Percentiles rank a stretch among this genome's conserved stretches.
Evolutionary conservation across 1,140 invertebrate species (phyloP).

Genomic region (Acromyrmex heyeri): DNA sequence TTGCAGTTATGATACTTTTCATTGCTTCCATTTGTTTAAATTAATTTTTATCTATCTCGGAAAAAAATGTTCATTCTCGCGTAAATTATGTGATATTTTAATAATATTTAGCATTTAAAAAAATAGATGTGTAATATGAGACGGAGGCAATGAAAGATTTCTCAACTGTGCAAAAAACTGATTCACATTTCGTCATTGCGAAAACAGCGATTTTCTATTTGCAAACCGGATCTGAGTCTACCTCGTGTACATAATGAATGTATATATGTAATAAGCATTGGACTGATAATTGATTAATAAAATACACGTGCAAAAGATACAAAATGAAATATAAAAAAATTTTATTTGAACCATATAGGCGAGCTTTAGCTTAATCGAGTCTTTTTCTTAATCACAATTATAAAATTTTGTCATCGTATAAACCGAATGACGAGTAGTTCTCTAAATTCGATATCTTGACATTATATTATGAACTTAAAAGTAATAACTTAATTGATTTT

Average conservation of each 20-base stretch:
- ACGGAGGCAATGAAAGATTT: constrained; percentile 1
- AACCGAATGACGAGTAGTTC: constrained; percentile 41
- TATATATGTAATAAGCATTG: not conserved
- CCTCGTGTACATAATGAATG: constrained; percentile 3
- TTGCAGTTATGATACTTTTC: constrained; percentile 21
- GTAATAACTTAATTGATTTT: constrained; percentile 17
- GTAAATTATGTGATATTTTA: constrained; percentile 8
- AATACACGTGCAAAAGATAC: constrained; percentile 9
- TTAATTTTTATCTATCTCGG: not conserved
- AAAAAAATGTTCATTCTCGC: not conserved
- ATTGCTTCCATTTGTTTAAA: constrained; percentile 3
- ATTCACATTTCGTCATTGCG: not conserved
- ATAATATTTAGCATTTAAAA: not conserved
- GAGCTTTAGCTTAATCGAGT: constrained; percentile 40
- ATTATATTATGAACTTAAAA: constrained; percentile 46
- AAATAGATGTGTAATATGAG: constrained; percentile 1
- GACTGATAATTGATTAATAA: constrained; percentile 21
- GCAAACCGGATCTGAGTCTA: not conserved
- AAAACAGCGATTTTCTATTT: not conserved
- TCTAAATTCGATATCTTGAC: constrained; percentile 43
- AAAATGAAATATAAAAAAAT: constrained; percentile 59
- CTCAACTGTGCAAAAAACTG: constrained; percentile 3
- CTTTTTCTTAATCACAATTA: constrained; percentile 43
- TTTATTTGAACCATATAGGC: constrained; percentile 60
- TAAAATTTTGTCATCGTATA: constrained; percentile 52